Conservation (phyloP, 1,140 invertebrate genomes). For the Tetramorium parvispinum region DNA sequence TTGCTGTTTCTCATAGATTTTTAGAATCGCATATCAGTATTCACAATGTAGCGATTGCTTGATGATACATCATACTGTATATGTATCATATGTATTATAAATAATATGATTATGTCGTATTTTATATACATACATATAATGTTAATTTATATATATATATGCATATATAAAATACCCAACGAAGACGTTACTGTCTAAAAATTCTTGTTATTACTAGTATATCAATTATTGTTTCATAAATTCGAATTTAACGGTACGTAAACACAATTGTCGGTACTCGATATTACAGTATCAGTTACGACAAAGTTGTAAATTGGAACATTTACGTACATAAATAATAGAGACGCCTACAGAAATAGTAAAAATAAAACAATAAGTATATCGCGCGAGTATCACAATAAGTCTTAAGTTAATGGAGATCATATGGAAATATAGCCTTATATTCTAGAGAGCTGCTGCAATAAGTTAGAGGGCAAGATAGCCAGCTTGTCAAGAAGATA, state of each 20-base stretch:
- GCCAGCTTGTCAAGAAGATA: conserved; percentile 94
- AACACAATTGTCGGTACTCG: conserved; percentile 73
- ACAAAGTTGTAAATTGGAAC: conserved; percentile 62
- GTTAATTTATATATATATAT: conserved; percentile 3
- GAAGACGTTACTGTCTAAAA: not conserved
- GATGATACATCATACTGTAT: not conserved
- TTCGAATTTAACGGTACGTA: conserved; percentile 70
- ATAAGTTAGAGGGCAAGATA: conserved; percentile 92
- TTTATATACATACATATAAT: not conserved
- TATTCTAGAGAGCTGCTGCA: conserved; percentile 94
- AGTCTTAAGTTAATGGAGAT: conserved; percentile 76
- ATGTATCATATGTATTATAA: not conserved
- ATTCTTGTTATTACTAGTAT: conserved; percentile 70
- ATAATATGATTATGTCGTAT: not conserved
- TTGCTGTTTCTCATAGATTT: not conserved
- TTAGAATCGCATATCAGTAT: not conserved
- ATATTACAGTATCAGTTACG: conserved; percentile 73
- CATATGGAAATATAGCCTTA: conserved; percentile 83
- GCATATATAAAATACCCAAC: not conserved
- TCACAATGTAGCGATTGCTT: not conserved
- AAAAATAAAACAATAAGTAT: conserved; percentile 75
- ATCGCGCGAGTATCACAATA: conserved; percentile 83
- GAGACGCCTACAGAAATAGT: conserved; percentile 47
- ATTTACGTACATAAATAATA: conserved; percentile 52
- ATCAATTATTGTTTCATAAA: conserved; percentile 41